phyloP scores from a whole-genome alignment of 92 coral and sea anemone species.

The Palythoa grandis region DNA sequence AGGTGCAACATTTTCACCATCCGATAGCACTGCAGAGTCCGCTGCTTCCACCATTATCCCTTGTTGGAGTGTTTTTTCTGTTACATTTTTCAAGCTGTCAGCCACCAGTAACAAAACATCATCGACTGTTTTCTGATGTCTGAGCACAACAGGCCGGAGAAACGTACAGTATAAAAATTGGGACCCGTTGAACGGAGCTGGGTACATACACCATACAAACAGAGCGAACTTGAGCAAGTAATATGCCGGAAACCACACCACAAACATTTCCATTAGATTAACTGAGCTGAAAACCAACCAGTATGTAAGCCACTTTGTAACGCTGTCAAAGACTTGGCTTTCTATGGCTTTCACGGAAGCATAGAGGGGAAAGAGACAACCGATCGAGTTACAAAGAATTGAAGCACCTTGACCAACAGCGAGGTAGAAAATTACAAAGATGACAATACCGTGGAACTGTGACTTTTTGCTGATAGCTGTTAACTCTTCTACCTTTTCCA shows the following conservation, averaged over 20 bases:
- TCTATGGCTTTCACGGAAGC: slow-evolving; percentile 93
- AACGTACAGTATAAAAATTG: slow-evolving; percentile 69
- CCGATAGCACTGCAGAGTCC: background rate
- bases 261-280: slow-evolving; percentile 79
- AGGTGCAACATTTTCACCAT: background rate
- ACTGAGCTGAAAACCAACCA: slow-evolving; percentile 89
- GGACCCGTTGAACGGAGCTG: slow-evolving; percentile 82
- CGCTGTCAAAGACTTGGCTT: slow-evolving; percentile 58
- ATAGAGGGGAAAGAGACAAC: slow-evolving; percentile 80
- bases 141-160: slow-evolving; percentile 85
- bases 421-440: slow-evolving; percentile 79
- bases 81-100: slow-evolving; percentile 70
- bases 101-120: slow-evolving; percentile 79
- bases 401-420: slow-evolving; percentile 92
- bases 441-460: slow-evolving; percentile 65
- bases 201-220: slow-evolving; percentile 96
- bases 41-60: slow-evolving; percentile 27
- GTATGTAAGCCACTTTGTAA: slow-evolving; percentile 86
- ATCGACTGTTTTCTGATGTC: slow-evolving; percentile 82
- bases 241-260: slow-evolving; percentile 93
- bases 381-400: slow-evolving; percentile 78
- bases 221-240: slow-evolving; percentile 82
- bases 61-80: slow-evolving; percentile 64
- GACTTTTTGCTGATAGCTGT: slow-evolving; percentile 75
- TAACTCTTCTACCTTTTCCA: slow-evolving; percentile 76